These are phyloP conservation scores for Gymnorhina tibicen DNA, from an alignment of 2,113 vertebrate species.

Conservation along the genomic window DNA sequence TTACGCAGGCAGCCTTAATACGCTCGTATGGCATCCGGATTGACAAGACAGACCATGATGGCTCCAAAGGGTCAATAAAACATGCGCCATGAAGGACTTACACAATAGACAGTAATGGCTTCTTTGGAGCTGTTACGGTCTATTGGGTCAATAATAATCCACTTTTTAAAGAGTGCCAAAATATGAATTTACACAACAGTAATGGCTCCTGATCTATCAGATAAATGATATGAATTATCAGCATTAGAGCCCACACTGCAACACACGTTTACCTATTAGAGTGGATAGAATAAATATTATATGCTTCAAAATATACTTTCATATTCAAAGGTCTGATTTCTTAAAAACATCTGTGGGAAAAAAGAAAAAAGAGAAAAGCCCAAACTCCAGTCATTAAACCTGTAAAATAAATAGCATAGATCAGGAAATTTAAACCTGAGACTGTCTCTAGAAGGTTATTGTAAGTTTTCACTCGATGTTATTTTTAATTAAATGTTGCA, in stretches of 20 bases:
- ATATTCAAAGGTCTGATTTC: not conserved
- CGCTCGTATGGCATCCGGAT: not conserved
- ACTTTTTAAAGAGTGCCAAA: conserved; percentile 73
- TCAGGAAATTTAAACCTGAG: not conserved
- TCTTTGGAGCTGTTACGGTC: conserved; percentile 71
- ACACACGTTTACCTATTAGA: not conserved
- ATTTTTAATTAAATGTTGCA: not conserved
- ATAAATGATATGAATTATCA: conserved; percentile 53
- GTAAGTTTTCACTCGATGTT: not conserved
- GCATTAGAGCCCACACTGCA: not conserved
- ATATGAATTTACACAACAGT: conserved; percentile 69
- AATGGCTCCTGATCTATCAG: conserved; percentile 65
- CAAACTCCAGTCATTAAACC: not conserved
- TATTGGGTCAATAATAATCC: conserved; percentile 73
- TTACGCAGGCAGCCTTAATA: conserved; percentile 21
- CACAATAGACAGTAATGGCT: conserved; percentile 68
- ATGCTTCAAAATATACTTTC: not conserved
- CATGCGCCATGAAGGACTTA: conserved; percentile 57
- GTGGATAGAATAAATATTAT: not conserved
- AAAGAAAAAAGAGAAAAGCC: not conserved
- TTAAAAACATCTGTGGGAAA: not conserved
- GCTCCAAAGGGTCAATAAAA: conserved; percentile 67
- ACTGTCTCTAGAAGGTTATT: not conserved
- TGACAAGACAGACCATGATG: conserved; percentile 63
- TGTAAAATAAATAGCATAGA: not conserved